Percentiles rank a stretch among this genome's conserved stretches.
phyloP scores from a whole-genome alignment of 2,797 vertebrate genomes.

The Pampus argenteus region DNA sequence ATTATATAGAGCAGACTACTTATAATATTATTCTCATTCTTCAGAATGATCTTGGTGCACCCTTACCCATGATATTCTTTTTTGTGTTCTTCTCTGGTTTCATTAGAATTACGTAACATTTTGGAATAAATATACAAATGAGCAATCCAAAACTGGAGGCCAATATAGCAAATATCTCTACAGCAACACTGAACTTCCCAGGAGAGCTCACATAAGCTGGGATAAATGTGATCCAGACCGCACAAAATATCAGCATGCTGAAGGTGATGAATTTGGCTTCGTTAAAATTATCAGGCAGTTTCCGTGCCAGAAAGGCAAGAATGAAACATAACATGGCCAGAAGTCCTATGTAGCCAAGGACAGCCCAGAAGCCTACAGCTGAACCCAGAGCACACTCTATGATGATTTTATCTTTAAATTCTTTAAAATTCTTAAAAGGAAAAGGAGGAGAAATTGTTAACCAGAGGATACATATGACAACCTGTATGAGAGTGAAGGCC shows the following conservation, averaged over 20 bases:
- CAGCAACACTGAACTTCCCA: constrained; percentile 83
- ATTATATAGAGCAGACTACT: not conserved
- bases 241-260: constrained; percentile 81
- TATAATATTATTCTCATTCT: not conserved
- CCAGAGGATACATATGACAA: constrained; percentile 76
- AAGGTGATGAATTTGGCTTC: constrained; percentile 83
- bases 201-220: constrained; percentile 82
- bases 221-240: constrained; percentile 81
- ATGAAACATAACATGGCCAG: constrained; percentile 77
- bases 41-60: constrained; percentile 11
- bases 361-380: constrained; percentile 77
- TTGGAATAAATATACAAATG: constrained; percentile 81
- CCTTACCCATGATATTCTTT: constrained; percentile 62
- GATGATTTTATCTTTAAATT: constrained; percentile 76
- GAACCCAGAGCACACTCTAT: constrained; percentile 79
- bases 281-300: constrained; percentile 81
- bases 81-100: constrained; percentile 74
- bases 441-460: constrained; percentile 73
- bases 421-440: constrained; percentile 67
- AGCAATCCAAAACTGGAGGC: constrained; percentile 80
- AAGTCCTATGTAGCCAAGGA: constrained; percentile 80
- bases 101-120: constrained; percentile 82
- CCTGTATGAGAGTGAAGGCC: constrained; percentile 73
- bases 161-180: constrained; percentile 83
- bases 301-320: constrained; percentile 77